These are phyloP conservation scores for Bergia puertoricense DNA, from an alignment of 92 coral and sea anemone species.

Conservation along the genomic window DNA sequence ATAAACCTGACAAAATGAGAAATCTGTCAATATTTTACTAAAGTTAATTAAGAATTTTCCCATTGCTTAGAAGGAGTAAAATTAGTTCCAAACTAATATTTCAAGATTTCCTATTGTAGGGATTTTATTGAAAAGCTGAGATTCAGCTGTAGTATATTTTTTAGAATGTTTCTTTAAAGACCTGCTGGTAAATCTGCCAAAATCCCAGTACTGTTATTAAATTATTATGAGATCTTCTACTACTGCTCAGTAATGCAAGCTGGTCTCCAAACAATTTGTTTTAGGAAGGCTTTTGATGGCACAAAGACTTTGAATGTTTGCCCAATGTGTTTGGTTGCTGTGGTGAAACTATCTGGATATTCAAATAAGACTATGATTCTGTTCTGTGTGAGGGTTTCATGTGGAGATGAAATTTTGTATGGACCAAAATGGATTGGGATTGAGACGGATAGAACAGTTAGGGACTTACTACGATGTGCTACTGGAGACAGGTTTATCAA, in stretches of 20 bases:
- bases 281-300: not conserved
- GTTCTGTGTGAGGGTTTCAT: conserved; percentile 86
- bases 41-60: not conserved
- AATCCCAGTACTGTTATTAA: conserved; percentile 46
- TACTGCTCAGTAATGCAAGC: conserved; percentile 49
- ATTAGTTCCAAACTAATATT: not conserved
- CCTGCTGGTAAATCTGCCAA: conserved; percentile 30
- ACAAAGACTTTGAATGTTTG: conserved; percentile 4
- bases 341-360: not conserved
- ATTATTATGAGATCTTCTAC: conserved; percentile 57
- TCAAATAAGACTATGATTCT: conserved; percentile 54
- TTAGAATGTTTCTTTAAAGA: conserved; percentile 20
- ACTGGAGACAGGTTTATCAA: conserved; percentile 76
- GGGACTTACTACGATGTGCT: conserved; percentile 82
- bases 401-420: conserved; percentile 54
- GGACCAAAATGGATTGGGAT: conserved; percentile 86
- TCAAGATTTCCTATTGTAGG: not conserved
- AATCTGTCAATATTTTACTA: not conserved
- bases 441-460: conserved; percentile 70
- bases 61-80: not conserved
- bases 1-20: not conserved
- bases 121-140: not conserved
- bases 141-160: not conserved
- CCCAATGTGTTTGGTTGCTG: conserved; percentile 38
- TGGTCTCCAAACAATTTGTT: not conserved